phyloP scores from a whole-genome alignment of 2,797 vertebrate genomes.

The Glossophaga mutica region DNA sequence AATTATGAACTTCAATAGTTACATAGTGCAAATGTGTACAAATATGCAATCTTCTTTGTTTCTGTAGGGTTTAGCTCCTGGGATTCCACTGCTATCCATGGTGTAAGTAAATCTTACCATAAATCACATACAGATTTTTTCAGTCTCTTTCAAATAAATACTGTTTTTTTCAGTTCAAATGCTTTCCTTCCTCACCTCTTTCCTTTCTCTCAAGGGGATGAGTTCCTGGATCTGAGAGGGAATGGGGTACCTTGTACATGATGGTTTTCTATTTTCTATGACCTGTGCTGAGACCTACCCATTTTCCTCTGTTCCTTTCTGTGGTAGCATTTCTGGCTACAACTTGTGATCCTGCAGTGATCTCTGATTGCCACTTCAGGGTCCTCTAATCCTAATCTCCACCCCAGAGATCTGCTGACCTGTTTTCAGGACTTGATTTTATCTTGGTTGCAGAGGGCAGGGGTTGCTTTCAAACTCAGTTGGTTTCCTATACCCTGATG shows the following conservation, averaged over 20 bases:
- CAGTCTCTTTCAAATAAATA: neutral
- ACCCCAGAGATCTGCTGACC: neutral
- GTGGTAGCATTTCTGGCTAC: neutral
- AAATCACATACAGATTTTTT: neutral
- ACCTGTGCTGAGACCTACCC: neutral
- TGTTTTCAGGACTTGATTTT: neutral
- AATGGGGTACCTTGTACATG: neutral
- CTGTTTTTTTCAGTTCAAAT: neutral
- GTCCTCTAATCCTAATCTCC: neutral
- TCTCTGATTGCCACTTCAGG: neutral
- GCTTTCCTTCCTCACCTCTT: neutral
- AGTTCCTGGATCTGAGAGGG: neutral
- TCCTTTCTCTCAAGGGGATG: neutral
- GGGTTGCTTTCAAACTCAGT: neutral
- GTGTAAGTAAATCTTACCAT: neutral
- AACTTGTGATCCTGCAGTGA: neutral
- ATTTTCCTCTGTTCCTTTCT: neutral
- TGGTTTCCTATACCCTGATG: neutral
- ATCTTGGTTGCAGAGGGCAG: neutral
- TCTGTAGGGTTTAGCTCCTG: neutral
- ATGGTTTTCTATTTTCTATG: neutral
- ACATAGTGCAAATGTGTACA: neutral
- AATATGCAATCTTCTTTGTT: neutral
- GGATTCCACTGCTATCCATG: neutral
- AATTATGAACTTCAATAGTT: neutral